Base-by-base conservation (phyloP, 2,113 vertebrate genomes). In the Pionites leucogaster region DNA sequence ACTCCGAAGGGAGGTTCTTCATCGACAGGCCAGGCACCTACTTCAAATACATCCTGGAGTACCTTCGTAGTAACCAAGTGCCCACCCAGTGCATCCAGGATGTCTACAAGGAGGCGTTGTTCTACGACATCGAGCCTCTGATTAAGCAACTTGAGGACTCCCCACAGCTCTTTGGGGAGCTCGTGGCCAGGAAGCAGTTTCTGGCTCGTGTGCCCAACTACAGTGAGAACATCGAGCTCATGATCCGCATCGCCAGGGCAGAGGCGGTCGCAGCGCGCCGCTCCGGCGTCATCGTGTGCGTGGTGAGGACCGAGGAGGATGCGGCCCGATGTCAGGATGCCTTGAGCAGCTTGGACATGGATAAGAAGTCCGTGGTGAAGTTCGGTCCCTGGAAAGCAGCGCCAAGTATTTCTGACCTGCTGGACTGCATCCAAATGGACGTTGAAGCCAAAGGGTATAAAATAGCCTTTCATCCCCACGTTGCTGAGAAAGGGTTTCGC, bases 341-440 rank as follows among this genome's bases (percentile, higher is more conserved):
- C 62, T 82, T 99, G 70, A 96, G 75, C 57, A 95, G 93, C 85
- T 95, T 99, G 96, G 99, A 98, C 67, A 97, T 71, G 3, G 97
- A 97, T 16, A 98, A 98, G 93, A 98, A 98, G 55, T 99, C 99
- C 0, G 98, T 99, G 76, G 99, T 99, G 95, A 99, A 98, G 10
- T 99, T 99, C 7, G 99, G 99, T 4, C 99, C 99, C 4, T 99
- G 99, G 99, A 99, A 98, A 37, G 98, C 98, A 3, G 72, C 93
- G 0, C 98, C 98, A 0, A 81, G 86, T 13, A 97, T 97, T 20
- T 18, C 68, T 3, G 99, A 99, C 72, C 97, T 99, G 60, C 95
- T 99, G 94, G 98, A 99, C 95, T 99, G 99, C 64, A 97, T 99
- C 44, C 97, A 97, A 80, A 98, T 97, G 98, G 99, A 99, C 93